Base-by-base conservation (phyloP, 2,888 invertebrate genomes). In the Thumatha senex region DNA sequence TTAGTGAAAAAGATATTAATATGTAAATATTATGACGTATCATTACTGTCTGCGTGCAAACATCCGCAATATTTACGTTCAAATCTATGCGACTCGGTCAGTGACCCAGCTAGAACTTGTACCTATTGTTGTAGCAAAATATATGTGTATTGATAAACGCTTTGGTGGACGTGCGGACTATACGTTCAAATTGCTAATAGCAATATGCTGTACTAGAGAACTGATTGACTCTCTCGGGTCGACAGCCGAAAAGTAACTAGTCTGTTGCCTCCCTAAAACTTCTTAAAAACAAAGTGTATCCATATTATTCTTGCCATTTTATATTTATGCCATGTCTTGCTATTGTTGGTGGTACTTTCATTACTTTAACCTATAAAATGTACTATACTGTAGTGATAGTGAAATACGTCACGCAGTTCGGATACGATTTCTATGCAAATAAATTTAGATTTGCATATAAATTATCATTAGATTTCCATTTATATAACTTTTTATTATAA, bases 21-120 rank as follows among this genome's bases (percentile, higher is more conserved):
- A 24, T 5, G 18, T 24, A 24, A 24, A 24, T 24, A 24, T 24
- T 24, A 24, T 24, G 18, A 24, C 11, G 9, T 11, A 5, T 4
- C n/a, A 45, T 38, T 24, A 24, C 40, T 59, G 56, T 57, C 54
- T 56, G 51, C 49, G 18, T 38, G 55, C 67, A 65, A 69, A 67
- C 68, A 70, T 74, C 65, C 67, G 70, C 47, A 64, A 58, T 58
- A 56, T 54, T 68, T 15, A 33, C 61, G 62, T 71, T 61, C 65
- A 64, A 72, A 68, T 64, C 60, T 67, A 24, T 15, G 47, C 42
- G 51, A 47, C 33, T 54, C 70, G 77, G 75, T 75, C 75, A 75
- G 54, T 72, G 70, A 78, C 76, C 77, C 63, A 53, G 11, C 35
- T 43, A 39, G 7, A 15, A 33, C 33, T 10, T 36, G n/a, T 8